Conservation (phyloP, 2,797 vertebrate species). For the Peromyscus aztecus region DNA sequence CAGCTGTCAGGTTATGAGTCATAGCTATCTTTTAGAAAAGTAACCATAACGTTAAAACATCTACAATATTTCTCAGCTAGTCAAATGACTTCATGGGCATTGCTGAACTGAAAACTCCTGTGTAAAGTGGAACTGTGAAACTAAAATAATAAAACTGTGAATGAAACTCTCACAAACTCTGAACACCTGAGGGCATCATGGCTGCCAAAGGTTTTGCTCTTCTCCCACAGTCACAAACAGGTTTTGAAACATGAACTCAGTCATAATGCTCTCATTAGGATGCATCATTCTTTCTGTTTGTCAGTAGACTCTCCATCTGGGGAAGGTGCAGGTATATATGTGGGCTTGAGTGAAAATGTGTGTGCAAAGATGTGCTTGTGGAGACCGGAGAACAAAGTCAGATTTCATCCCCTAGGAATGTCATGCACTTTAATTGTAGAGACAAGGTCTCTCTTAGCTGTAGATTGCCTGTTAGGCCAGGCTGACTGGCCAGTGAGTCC, state of each 20-base stretch:
- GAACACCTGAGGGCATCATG: neutral
- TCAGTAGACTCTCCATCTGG: neutral
- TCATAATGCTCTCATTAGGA: neutral
- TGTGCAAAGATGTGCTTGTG: neutral
- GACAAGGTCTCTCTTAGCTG: too few species aligned
- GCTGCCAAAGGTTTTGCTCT: neutral
- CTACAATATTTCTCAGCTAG: neutral
- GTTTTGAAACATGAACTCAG: neutral
- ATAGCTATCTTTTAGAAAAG: neutral
- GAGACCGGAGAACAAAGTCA: neutral
- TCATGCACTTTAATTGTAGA: neutral
- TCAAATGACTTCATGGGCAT: neutral
- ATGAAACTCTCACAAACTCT: neutral
- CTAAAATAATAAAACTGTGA: neutral
- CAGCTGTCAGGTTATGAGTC: neutral
- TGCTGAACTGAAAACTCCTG: neutral
- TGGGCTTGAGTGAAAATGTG: neutral
- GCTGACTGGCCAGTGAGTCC: too few species aligned
- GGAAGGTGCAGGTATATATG: neutral
- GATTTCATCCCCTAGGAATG: neutral
- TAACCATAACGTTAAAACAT: neutral
- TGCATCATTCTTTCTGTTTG: rapidly evolving
- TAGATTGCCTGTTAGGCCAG: neutral
- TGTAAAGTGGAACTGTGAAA: neutral
- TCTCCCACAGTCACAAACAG: neutral